Conservation (phyloP, 1,140 invertebrate genomes). For the Atopsyche davidsoni region DNA sequence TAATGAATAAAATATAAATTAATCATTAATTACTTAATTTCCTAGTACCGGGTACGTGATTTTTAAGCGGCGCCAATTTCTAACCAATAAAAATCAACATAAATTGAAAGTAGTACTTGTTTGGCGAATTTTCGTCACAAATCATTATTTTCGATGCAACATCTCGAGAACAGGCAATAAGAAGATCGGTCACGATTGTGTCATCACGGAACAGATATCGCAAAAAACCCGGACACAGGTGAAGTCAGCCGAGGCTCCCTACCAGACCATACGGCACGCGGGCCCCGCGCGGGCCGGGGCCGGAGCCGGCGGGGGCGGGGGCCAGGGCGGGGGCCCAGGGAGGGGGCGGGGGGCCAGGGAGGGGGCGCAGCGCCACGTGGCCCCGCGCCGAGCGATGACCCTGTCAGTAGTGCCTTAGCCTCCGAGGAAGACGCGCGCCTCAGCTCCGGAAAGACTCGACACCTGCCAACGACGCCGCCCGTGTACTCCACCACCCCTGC, state of each 20-base stretch:
- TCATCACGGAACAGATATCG: neutral
- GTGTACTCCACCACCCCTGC: no score
- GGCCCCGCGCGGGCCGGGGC: neutral
- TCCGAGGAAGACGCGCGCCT: slow-evolving; percentile 8
- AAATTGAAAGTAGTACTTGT: no score
- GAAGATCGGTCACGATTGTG: no score
- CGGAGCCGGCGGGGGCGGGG: neutral
- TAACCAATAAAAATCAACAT: no score
- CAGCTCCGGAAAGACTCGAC: neutral
- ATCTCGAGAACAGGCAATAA: no score
- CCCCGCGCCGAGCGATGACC: slow-evolving; percentile 26
- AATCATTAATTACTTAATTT: no score
- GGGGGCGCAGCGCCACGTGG: slow-evolving; percentile 22
- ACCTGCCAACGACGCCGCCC: slow-evolving; percentile 2
- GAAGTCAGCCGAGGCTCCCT: neutral
- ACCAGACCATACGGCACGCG: neutral
- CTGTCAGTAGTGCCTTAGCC: slow-evolving; percentile 18
- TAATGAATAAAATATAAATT: no score
- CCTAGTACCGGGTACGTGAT: no score
- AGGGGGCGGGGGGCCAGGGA: neutral
- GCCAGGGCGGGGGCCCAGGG: neutral
- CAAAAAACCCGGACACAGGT: neutral
- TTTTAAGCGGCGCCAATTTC: no score
- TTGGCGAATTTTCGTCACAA: no score
- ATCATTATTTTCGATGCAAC: no score